Conservation (phyloP, 2,888 invertebrate species). For the Drosophila diplacantha region DNA sequence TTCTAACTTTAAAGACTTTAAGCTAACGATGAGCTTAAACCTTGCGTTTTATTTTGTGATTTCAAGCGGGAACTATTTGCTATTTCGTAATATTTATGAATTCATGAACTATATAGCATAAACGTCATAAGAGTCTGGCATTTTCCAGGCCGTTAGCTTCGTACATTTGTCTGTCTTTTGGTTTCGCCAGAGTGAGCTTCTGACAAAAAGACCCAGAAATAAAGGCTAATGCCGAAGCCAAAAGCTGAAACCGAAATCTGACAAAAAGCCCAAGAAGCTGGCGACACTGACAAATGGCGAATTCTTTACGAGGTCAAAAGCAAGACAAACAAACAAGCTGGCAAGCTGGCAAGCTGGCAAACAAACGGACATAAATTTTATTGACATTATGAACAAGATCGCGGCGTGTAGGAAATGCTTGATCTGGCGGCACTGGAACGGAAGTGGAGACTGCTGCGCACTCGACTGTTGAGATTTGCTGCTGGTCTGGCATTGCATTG, state of each 20-base stretch:
- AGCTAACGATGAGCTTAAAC: background rate
- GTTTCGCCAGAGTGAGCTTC: slow-evolving; percentile 44
- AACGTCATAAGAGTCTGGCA: slow-evolving; percentile 16
- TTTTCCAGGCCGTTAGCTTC: slow-evolving; percentile 54
- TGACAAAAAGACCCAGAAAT: slow-evolving; percentile 10
- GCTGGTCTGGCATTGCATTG: slow-evolving; percentile 39
- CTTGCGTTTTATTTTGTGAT: slow-evolving; percentile 3
- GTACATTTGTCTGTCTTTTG: slow-evolving; percentile 33
- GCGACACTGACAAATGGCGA: slow-evolving; percentile 69
- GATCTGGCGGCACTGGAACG: slow-evolving; percentile 60
- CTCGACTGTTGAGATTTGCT: slow-evolving; percentile 61
- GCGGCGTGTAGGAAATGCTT: slow-evolving; percentile 50
- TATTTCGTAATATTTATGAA: slow-evolving; percentile 3
- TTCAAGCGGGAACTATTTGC: background rate
- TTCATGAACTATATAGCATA: slow-evolving; percentile 8
- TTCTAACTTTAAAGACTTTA: background rate
- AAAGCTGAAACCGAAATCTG: slow-evolving; percentile 13
- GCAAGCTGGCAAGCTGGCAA: slow-evolving; percentile 19
- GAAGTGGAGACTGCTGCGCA: slow-evolving; percentile 61
- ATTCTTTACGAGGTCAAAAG: slow-evolving; percentile 62
- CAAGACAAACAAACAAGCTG: slow-evolving; percentile 22
- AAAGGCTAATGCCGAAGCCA: slow-evolving; percentile 14
- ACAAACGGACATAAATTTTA: slow-evolving; percentile 69
- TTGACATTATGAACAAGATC: slow-evolving; percentile 69
- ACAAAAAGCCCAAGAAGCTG: slow-evolving; percentile 25